Evolutionary conservation across 2,888 invertebrate genomes (phyloP).

Genomic region (Calliopum simillimum): DNA sequence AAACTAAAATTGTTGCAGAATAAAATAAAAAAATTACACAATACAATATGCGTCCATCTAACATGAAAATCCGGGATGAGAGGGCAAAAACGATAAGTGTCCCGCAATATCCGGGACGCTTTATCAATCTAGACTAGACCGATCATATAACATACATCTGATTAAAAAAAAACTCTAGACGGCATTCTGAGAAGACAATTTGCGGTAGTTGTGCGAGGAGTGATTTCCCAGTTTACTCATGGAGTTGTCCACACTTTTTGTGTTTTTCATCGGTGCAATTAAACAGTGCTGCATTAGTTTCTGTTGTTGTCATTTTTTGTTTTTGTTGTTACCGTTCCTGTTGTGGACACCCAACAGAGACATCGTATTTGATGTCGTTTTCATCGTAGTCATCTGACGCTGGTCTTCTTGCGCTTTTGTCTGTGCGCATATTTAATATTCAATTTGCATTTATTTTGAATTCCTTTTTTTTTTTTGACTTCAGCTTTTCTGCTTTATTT

Average conservation of each 20-base stretch:
- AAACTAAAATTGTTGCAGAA: too few relatives aligned
- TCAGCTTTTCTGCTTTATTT: neutral
- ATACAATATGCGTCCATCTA: too few relatives aligned
- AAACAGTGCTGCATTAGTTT: conserved; percentile 16
- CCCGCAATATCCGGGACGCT: too few relatives aligned
- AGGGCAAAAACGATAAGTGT: too few relatives aligned
- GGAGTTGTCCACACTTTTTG: neutral
- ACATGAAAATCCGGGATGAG: too few relatives aligned
- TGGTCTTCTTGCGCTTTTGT: neutral
- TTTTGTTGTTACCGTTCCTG: conserved; percentile 18
- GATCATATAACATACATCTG: too few relatives aligned
- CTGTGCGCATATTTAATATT: conserved; percentile 28
- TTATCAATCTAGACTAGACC: too few relatives aligned
- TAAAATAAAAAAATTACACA: too few relatives aligned
- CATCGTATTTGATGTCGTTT: conserved; percentile 5
- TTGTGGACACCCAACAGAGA: conserved; percentile 31
- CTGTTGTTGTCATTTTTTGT: conserved; percentile 4
- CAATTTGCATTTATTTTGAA: conserved; percentile 31
- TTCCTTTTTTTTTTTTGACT: conserved; percentile 9
- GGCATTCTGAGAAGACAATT: too few relatives aligned
- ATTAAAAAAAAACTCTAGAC: too few relatives aligned
- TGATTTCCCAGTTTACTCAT: neutral
- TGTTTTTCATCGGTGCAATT: conserved; percentile 13
- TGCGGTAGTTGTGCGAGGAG: too few relatives aligned
- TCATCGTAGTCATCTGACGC: neutral